Evolutionary conservation across 2,888 invertebrate species (phyloP).

Genomic region (Cheilosia variabilis): DNA sequence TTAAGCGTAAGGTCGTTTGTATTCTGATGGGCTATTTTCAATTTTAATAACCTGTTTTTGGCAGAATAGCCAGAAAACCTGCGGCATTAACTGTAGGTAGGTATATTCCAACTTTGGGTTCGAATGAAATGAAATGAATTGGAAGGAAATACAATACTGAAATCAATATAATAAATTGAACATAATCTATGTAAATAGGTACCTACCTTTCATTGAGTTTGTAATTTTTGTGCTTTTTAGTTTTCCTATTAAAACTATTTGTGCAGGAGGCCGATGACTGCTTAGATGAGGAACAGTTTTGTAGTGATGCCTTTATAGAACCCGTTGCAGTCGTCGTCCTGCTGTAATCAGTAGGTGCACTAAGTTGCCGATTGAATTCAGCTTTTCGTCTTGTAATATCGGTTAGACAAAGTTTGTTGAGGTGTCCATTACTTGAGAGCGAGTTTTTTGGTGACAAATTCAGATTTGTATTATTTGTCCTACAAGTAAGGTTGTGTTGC

Average conservation of each 20-base stretch:
- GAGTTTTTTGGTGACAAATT: constrained; percentile 81
- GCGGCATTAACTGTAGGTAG: background rate
- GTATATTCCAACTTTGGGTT: background rate
- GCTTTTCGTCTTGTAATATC: constrained; percentile 82
- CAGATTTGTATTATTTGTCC: constrained; percentile 77
- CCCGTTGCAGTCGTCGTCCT: constrained; percentile 75
- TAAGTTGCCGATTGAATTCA: constrained; percentile 83
- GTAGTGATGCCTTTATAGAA: constrained; percentile 79
- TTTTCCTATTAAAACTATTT: constrained; percentile 83
- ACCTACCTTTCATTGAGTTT: constrained; percentile 82
- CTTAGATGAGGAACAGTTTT: constrained; percentile 80
- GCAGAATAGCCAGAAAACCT: constrained; percentile 53
- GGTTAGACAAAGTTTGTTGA: constrained; percentile 82
- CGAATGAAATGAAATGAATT: background rate
- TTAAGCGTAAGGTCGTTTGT: constrained; percentile 60
- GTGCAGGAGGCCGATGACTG: constrained; percentile 83
- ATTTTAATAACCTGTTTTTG: constrained; percentile 65
- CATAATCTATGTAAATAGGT: background rate
- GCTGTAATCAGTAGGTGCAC: constrained; percentile 82
- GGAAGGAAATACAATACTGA: background rate
- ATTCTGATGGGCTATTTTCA: constrained; percentile 59
- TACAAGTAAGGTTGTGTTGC: constrained; percentile 80
- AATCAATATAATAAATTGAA: constrained; percentile 1
- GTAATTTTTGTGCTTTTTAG: constrained; percentile 81
- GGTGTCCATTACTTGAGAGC: constrained; percentile 82